Evolutionary conservation across 2,797 vertebrate species (phyloP).

Genomic region (Ambastaia sidthimunki): DNA sequence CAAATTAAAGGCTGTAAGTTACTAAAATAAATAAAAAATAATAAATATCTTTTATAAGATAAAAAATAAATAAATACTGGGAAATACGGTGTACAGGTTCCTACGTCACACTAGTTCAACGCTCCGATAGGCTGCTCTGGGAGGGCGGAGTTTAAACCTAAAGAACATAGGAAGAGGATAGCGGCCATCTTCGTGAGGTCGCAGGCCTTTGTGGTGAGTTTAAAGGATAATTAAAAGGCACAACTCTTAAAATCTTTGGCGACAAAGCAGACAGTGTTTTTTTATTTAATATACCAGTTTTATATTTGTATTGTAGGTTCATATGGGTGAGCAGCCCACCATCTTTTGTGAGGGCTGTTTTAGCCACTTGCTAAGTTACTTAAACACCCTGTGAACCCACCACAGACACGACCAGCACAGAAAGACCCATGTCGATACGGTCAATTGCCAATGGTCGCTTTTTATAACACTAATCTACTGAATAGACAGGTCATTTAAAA

Average conservation of each 20-base stretch:
- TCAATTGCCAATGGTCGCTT: neutral
- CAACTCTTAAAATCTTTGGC: neutral
- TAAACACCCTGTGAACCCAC: slow-evolving; percentile 5
- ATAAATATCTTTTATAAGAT: too few relatives aligned
- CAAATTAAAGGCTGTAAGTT: too few relatives aligned
- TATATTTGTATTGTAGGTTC: neutral
- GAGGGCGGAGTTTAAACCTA: slow-evolving; percentile 17
- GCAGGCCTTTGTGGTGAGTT: slow-evolving; percentile 59
- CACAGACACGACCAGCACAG: neutral
- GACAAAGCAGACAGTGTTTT: neutral
- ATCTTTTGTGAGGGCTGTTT: neutral
- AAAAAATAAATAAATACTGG: too few relatives aligned
- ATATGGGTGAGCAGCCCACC: neutral
- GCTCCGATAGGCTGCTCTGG: slow-evolving; percentile 4
- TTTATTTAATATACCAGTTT: neutral
- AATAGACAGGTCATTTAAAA: neutral
- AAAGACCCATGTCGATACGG: neutral
- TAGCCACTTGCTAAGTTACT: neutral
- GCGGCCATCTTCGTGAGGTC: slow-evolving; percentile 79
- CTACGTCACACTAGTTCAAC: neutral
- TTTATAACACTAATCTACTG: neutral
- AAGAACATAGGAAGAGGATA: slow-evolving; percentile 55
- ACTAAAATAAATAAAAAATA: too few relatives aligned
- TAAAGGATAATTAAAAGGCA: slow-evolving; percentile 25
- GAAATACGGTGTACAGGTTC: too few relatives aligned